Percentiles rank a stretch among this genome's conserved stretches.
These are phyloP conservation scores for Basileuterus tristriatus DNA, from an alignment of 2,797 vertebrate species.

Conservation along the genomic window DNA sequence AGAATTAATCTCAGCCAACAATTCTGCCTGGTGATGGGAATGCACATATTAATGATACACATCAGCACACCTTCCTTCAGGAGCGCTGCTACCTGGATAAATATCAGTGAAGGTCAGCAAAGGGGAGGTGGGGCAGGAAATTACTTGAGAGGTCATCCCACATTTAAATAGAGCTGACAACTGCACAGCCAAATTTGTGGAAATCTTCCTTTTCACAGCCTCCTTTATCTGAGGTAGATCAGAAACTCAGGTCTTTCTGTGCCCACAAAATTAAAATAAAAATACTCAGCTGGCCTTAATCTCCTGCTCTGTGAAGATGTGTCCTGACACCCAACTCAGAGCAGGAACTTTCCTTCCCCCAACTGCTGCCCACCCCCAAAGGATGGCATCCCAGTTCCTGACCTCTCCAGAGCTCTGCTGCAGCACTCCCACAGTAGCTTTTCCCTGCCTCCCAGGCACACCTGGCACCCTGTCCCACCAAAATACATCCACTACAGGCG, in stretches of 20 bases:
- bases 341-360: neutral
- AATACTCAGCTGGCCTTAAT: neutral
- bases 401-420: neutral
- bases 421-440: neutral
- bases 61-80: neutral
- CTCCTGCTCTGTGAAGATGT: neutral
- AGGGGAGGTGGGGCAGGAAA: neutral
- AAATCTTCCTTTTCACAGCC: neutral
- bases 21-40: neutral
- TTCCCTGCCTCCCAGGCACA: neutral
- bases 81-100: neutral
- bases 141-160: neutral
- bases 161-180: neutral
- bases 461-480: neutral
- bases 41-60: neutral
- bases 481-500: neutral
- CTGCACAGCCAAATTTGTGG: rapidly evolving
- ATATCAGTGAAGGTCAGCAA: neutral
- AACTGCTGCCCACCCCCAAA: rapidly evolving
- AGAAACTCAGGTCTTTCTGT: neutral
- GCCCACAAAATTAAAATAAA: neutral
- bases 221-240: neutral
- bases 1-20: neutral
- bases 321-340: neutral
- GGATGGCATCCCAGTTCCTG: rapidly evolving